These are phyloP conservation scores for Mesocentrotus franciscanus DNA, from an alignment of 53 echinoderm and acorn worm species.

Conservation along the genomic window DNA sequence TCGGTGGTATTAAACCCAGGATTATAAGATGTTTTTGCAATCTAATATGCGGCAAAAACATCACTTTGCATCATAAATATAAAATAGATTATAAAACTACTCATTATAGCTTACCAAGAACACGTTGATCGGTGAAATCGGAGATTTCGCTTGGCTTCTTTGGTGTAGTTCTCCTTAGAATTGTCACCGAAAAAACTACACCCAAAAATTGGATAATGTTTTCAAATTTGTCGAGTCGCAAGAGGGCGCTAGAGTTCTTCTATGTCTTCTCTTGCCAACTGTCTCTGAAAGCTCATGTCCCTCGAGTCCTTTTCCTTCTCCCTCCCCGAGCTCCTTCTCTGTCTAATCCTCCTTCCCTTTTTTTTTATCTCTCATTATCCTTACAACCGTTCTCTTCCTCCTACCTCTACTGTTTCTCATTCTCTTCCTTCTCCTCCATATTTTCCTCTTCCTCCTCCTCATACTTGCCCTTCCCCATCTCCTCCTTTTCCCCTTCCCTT, in stretches of 20 bases:
- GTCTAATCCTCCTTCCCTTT: too few relatives aligned
- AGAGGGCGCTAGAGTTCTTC: background rate
- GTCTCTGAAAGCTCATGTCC: too few relatives aligned
- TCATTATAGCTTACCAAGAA: background rate
- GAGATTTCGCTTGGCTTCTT: background rate
- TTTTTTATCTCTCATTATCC: too few relatives aligned
- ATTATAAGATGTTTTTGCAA: background rate
- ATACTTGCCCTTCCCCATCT: background rate
- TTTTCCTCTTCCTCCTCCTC: background rate
- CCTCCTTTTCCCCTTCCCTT: background rate
- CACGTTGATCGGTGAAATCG: background rate
- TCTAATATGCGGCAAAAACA: background rate
- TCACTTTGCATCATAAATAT: background rate
- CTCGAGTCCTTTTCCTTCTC: too few relatives aligned
- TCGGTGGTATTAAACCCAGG: background rate
- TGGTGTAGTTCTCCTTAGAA: background rate
- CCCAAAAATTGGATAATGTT: background rate
- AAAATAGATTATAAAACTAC: background rate
- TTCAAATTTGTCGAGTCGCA: background rate
- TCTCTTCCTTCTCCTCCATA: too few relatives aligned
- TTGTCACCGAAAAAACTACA: background rate
- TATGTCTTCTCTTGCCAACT: background rate
- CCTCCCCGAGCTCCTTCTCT: too few relatives aligned
- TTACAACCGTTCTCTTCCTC: too few relatives aligned
- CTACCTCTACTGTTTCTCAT: background rate